These are phyloP conservation scores for Engystomops pustulosus DNA, from an alignment of 2,113 vertebrate species.

Conservation along the genomic window DNA sequence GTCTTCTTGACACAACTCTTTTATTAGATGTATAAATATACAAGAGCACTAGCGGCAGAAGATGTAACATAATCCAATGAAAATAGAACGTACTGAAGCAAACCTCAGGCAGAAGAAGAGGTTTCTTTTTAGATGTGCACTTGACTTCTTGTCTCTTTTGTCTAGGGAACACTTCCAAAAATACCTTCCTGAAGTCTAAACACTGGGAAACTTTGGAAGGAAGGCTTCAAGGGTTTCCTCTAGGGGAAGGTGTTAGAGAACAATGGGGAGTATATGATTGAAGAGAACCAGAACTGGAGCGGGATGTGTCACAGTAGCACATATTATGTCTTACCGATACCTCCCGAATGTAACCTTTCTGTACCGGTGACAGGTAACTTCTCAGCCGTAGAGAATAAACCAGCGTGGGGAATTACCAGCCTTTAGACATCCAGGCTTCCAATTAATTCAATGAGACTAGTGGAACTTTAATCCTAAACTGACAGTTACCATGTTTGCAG, in stretches of 20 bases:
- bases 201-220: slow-evolving; percentile 37
- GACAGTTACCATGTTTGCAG: neutral
- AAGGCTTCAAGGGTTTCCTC: slow-evolving; percentile 17
- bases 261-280: slow-evolving; percentile 33
- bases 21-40: neutral
- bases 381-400: neutral
- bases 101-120: neutral
- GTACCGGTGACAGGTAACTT: neutral
- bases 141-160: slow-evolving; percentile 27
- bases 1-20: neutral
- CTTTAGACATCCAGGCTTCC: neutral
- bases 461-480: neutral
- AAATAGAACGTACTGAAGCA: neutral
- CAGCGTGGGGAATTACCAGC: neutral
- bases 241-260: slow-evolving; percentile 36
- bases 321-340: neutral
- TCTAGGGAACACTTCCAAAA: slow-evolving; percentile 49
- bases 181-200: slow-evolving; percentile 50
- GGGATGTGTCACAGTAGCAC: neutral
- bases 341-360: neutral
- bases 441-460: slow-evolving; percentile 16
- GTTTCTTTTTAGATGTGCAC: slow-evolving; percentile 3
- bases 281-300: slow-evolving; percentile 18
- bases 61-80: neutral
- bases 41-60: neutral